Evolutionary conservation across 2,797 vertebrate species (phyloP).

Genomic region (Dryobates pubescens): DNA sequence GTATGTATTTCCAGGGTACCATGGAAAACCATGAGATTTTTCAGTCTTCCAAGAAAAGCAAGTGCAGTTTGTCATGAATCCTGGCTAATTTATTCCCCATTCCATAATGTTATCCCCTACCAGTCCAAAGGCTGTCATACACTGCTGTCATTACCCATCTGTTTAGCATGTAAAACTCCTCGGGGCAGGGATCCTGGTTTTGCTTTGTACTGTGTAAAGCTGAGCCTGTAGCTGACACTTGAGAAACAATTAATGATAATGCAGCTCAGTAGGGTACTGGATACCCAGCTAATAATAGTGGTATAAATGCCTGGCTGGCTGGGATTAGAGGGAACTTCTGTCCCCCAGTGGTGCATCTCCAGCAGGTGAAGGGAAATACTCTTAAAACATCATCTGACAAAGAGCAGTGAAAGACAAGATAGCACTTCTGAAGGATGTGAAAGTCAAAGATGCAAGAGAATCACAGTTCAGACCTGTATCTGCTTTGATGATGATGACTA

Average conservation of each 20-base stretch:
- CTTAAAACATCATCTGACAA: conserved; percentile 15
- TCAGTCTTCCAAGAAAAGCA: neutral
- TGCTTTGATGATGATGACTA: neutral
- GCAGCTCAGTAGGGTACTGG: conserved; percentile 40
- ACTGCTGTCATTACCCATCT: conserved; percentile 55
- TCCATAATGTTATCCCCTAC: conserved; percentile 28
- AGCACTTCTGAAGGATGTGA: neutral
- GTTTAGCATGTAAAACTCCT: conserved; percentile 64
- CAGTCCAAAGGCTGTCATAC: conserved; percentile 28
- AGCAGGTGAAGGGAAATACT: conserved; percentile 44
- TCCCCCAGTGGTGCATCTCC: neutral
- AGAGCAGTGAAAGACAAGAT: neutral
- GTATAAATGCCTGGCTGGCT: conserved; percentile 60
- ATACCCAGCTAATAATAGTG: conserved; percentile 54
- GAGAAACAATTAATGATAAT: conserved; percentile 67
- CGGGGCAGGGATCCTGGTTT: conserved; percentile 31
- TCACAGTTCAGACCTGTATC: neutral
- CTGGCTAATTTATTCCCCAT: conserved; percentile 5
- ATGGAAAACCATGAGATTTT: neutral
- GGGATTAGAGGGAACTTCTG: conserved; percentile 51
- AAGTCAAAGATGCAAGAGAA: neutral
- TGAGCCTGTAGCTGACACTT: conserved; percentile 59
- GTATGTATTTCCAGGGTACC: neutral
- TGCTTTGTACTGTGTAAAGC: conserved; percentile 51
- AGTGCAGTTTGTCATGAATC: neutral